phyloP scores from a whole-genome alignment of 2,888 invertebrate species.

The Anodontia alba region DNA sequence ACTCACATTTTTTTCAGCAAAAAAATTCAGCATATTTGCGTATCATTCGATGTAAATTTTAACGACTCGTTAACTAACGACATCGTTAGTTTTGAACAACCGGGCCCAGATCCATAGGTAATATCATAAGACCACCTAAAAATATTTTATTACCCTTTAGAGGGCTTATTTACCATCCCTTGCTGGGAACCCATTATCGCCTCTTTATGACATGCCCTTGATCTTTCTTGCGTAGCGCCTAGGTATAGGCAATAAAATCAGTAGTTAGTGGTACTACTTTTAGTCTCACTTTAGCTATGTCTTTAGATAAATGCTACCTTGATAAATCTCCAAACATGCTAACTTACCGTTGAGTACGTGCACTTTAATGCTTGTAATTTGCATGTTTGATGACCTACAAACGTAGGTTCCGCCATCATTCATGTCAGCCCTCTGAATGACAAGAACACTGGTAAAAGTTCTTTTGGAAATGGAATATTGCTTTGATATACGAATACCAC shows the following conservation, averaged over 20 bases:
- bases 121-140: no score
- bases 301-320: not conserved
- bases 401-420: constrained; percentile 79
- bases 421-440: constrained; percentile 73
- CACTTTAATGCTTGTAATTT: constrained; percentile 76
- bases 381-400: constrained; percentile 76
- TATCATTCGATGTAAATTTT: no score
- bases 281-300: not conserved
- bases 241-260: no score
- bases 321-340: not conserved
- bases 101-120: no score
- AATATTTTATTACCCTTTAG: not conserved
- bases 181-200: not conserved
- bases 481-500: constrained; percentile 78
- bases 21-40: no score
- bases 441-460: constrained; percentile 76
- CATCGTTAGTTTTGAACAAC: no score
- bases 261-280: no score
- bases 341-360: constrained; percentile 79
- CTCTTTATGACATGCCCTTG: not conserved
- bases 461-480: constrained; percentile 73
- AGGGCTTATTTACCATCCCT: not conserved
- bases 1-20: no score
- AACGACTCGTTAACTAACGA: no score
- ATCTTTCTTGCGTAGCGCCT: not conserved